Conservation (phyloP, 2,797 vertebrate species). For the Oryzias sinensis region DNA sequence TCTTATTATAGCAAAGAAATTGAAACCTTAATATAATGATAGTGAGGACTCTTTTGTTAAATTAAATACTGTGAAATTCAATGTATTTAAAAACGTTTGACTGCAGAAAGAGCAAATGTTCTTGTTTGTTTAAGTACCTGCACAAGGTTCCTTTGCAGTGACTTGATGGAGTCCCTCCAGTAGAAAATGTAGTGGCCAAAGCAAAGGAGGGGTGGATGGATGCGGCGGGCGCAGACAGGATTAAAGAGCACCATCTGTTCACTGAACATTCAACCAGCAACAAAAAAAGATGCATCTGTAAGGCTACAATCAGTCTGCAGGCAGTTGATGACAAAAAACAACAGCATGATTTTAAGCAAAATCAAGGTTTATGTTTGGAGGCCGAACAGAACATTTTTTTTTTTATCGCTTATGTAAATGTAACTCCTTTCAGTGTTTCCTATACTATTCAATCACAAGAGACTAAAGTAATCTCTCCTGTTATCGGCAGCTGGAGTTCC, state of each 20-base stretch:
- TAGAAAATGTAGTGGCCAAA: not conserved
- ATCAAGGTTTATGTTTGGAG: no score
- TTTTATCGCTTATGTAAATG: no score
- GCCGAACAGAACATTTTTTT: no score
- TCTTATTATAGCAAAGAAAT: constrained; percentile 54
- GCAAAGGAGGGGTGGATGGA: constrained; percentile 14
- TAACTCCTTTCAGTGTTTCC: no score
- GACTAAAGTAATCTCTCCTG: no score
- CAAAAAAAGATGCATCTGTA: constrained; percentile 28
- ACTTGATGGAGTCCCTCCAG: constrained; percentile 36
- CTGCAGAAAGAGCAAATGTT: not conserved
- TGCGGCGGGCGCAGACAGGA: constrained; percentile 61
- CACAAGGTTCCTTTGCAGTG: constrained; percentile 41
- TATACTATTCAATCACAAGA: no score
- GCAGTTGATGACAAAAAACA: not conserved
- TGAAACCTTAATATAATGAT: no score
- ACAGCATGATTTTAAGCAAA: no score
- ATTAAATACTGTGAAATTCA: constrained; percentile 40
- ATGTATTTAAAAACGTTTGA: not conserved
- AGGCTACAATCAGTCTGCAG: not conserved
- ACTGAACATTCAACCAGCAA: constrained; percentile 35
- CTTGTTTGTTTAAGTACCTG: constrained; percentile 4
- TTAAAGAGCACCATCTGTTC: constrained; percentile 76
- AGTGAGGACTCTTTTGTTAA: no score
- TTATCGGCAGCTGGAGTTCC: not conserved